Evolutionary conservation across 2,888 invertebrate genomes (phyloP).

Genomic region (Carpatolechia fugitivella): DNA sequence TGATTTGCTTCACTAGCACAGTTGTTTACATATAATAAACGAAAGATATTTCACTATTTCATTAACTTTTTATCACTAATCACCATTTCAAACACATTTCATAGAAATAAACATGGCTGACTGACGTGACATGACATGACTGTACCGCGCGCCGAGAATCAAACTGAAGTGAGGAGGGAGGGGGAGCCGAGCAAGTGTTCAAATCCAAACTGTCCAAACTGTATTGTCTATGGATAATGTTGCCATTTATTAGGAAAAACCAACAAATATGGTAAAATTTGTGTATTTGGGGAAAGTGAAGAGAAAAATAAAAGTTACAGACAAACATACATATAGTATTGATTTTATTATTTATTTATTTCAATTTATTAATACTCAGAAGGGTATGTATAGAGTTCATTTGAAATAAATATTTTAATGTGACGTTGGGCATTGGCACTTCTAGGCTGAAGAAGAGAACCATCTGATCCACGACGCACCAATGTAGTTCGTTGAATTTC

Average conservation of each 20-base stretch:
- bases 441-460: slow-evolving; percentile 59
- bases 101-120: slow-evolving; percentile 75
- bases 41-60: slow-evolving; percentile 51
- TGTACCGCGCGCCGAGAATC: slow-evolving; percentile 21
- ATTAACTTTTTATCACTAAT: slow-evolving; percentile 62
- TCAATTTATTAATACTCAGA: slow-evolving; percentile 24
- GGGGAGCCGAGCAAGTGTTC: not conserved
- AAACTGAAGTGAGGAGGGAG: slow-evolving; percentile 20
- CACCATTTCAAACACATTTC: slow-evolving; percentile 70
- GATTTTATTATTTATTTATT: too few relatives aligned
- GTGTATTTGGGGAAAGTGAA: not conserved
- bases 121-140: slow-evolving; percentile 51
- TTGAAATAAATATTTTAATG: slow-evolving; percentile 67
- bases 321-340: too few relatives aligned
- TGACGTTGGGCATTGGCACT: slow-evolving; percentile 49
- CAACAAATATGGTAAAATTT: slow-evolving; percentile 7
- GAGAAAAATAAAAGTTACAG: not conserved
- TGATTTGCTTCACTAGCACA: slow-evolving; percentile 64
- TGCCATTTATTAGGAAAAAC: slow-evolving; percentile 17
- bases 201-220: not conserved
- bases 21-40: slow-evolving; percentile 44
- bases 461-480: slow-evolving; percentile 67
- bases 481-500: slow-evolving; percentile 61
- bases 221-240: slow-evolving; percentile 41
- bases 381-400: slow-evolving; percentile 32